Base-by-base conservation (phyloP, 2,888 invertebrate genomes). In the Tethea ocularis region DNA sequence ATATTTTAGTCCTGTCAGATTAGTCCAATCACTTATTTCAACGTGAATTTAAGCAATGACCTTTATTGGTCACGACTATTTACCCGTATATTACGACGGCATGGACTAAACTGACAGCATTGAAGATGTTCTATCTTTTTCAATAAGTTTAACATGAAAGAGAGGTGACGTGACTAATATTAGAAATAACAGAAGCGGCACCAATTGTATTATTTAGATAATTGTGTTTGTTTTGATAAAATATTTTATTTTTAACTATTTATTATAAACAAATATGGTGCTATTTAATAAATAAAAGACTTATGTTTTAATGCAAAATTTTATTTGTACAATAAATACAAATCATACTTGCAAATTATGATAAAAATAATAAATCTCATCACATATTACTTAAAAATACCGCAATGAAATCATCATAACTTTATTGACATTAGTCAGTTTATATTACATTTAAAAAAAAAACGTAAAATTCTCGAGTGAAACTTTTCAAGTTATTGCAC, bases 281-380 rank as follows among this genome's bases (percentile, higher is more conserved):
- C 59, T 59, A 52, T 57, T n/a, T 57, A 75, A 78, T 82, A 81
- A 85, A 78, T 83, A 64, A 69, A 41, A 46, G 46, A 46, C 46
- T 64, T 63, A 63, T 51, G 65, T 75, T 86, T 84, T 78, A 84
- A 88, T 91, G 87, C 87, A 90, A 90, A 88, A 82, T 84, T 89
- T 93, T 92, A 92, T 92, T 92, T 93, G 91, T 93, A 92, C 91
- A 92, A 92, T 92, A 91, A 91, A 92, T 93, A 93, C 91, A 92
- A 93, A 93, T 85, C 81, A 91, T 90, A 91, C 82, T 87, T 85
- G 90, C 89, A 89, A 89, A 89, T 86, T 84, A 91, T 77, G 71
- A 82, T 77, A 83, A 87, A 89, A 87, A 86, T 86, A 86, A 87
- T 82, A 86, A 88, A 88, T 90, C 86, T 90, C 90, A 90, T 86